Conservation (phyloP, 2,113 vertebrate genomes). For the Seriola dumerili region DNA sequence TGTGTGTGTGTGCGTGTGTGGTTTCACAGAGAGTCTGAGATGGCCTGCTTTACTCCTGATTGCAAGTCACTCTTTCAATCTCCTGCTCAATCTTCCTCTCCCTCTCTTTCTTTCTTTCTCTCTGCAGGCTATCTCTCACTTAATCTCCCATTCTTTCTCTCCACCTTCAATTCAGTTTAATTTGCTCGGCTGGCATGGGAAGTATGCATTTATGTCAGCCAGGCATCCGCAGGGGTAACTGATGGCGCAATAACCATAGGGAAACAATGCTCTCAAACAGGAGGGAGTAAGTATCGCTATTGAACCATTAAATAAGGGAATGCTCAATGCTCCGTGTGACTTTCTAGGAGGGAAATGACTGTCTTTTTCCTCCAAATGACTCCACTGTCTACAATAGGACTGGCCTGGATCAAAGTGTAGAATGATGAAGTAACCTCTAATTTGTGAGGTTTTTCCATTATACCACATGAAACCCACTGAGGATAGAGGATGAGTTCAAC, state of each 20-base stretch:
- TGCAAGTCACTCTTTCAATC: conserved; percentile 51
- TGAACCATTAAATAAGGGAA: conserved; percentile 79
- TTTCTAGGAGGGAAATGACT: conserved; percentile 62
- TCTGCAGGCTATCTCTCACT: conserved; percentile 57
- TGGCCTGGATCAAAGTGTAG: conserved; percentile 22
- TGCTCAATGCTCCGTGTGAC: conserved; percentile 64
- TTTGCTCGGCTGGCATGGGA: conserved; percentile 71
- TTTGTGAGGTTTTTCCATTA: conserved; percentile 27
- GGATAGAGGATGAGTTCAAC: conserved; percentile 21
- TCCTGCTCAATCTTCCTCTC: conserved; percentile 32
- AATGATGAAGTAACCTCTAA: conserved; percentile 52
- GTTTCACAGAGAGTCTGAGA: conserved; percentile 29
- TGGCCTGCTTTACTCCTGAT: conserved; percentile 44
- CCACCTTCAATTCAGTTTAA: conserved; percentile 72
- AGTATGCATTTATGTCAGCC: conserved; percentile 78
- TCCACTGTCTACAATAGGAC: conserved; percentile 14
- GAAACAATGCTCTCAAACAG: conserved; percentile 79
- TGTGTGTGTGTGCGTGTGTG: conserved; percentile 20
- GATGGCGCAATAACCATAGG: conserved; percentile 79
- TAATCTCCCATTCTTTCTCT: conserved; percentile 57
- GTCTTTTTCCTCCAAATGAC: conserved; percentile 58
- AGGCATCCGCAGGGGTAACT: conserved; percentile 70
- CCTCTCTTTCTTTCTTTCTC: conserved; percentile 15
- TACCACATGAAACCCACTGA: conserved; percentile 19
- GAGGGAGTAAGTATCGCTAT: conserved; percentile 69